phyloP scores from a whole-genome alignment of 2,888 invertebrate species.

The Tanytarsus gracilentus region DNA sequence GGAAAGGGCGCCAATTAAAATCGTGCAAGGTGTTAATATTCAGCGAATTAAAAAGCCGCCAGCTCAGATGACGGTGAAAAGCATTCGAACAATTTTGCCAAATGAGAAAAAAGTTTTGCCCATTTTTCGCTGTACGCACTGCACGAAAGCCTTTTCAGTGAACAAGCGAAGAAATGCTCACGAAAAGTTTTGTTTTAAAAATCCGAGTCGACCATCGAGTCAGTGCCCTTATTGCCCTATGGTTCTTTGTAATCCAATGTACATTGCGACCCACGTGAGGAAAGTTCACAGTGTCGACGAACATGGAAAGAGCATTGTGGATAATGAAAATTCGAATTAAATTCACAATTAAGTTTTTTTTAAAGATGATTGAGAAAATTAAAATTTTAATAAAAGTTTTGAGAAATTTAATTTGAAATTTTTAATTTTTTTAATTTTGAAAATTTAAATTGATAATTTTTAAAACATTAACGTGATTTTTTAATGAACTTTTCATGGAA shows the following conservation, averaged over 20 bases:
- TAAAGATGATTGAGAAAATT: too few relatives aligned
- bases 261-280: not conserved
- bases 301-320: not conserved
- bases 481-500: too few relatives aligned
- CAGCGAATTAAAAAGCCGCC: not conserved
- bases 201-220: not conserved
- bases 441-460: too few relatives aligned
- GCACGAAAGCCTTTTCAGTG: not conserved
- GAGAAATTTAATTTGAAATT: too few relatives aligned
- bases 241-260: slow-evolving; percentile 6
- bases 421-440: too few relatives aligned
- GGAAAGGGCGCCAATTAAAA: not conserved
- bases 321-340: not conserved
- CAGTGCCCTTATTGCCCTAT: not conserved
- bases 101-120: not conserved
- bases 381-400: too few relatives aligned
- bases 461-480: too few relatives aligned
- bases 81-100: not conserved
- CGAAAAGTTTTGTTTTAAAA: slow-evolving; percentile 1
- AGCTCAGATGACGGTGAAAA: not conserved
- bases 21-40: not conserved
- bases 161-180: slow-evolving; percentile 4
- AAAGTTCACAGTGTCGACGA: not conserved
- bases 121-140: not conserved
- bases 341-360: not conserved